Percentiles rank a stretch among this genome's conserved stretches.
These are phyloP conservation scores for Mamestra configurata DNA, from an alignment of 1,140 invertebrate species.

Conservation along the genomic window DNA sequence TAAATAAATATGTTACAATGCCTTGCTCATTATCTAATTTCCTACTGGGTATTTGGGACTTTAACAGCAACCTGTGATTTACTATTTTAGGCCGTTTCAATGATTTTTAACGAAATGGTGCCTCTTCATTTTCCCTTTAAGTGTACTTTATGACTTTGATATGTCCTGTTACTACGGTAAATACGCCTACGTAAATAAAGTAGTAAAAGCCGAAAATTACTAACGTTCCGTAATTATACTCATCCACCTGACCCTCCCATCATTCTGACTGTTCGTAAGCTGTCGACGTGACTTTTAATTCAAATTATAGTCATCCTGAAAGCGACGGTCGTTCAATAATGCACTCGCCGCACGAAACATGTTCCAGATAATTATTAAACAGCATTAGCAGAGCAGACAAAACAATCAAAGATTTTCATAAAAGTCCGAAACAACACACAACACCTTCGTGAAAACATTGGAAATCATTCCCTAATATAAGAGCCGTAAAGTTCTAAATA, in stretches of 20 bases:
- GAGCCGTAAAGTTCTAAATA: constrained; percentile 55
- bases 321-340: constrained; percentile 64
- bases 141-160: background rate
- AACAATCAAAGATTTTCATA: constrained; percentile 71
- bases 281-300: constrained; percentile 71
- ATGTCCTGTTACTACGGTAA: background rate
- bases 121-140: background rate
- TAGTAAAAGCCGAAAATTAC: constrained; percentile 21
- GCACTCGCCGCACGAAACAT: constrained; percentile 69
- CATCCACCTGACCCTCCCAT: constrained; percentile 20
- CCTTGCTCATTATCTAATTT: too few relatives aligned
- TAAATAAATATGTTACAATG: too few relatives aligned
- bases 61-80: too few relatives aligned
- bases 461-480: constrained; percentile 54
- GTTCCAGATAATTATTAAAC: constrained; percentile 83
- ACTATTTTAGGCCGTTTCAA: too few relatives aligned
- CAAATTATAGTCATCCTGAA: constrained; percentile 70
- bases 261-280: background rate
- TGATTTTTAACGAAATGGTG: background rate
- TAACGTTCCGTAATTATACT: constrained; percentile 24
- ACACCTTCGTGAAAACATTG: background rate
- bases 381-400: constrained; percentile 82
- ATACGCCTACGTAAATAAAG: background rate
- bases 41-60: too few relatives aligned
- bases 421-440: constrained; percentile 55